These are phyloP conservation scores for Castor canadensis DNA, from an alignment of 2,113 vertebrate genomes.

Conservation along the genomic window DNA sequence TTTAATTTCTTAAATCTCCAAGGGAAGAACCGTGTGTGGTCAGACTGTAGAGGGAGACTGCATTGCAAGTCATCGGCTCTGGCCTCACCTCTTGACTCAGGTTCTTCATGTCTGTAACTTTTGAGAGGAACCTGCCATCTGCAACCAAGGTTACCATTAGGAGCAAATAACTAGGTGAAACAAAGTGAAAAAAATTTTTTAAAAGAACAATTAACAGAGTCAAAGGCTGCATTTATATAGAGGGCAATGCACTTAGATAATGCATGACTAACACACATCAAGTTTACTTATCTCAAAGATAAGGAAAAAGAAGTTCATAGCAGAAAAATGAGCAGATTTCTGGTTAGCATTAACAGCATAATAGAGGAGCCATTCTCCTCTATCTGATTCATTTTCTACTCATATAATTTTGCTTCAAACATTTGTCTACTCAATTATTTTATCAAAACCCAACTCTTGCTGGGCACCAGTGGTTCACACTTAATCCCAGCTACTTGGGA, in stretches of 20 bases:
- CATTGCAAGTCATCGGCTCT: not conserved
- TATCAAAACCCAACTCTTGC: not conserved
- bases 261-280: not conserved
- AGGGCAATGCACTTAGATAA: not conserved
- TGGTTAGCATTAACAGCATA: not conserved
- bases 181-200: not conserved
- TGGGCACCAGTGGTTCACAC: no score
- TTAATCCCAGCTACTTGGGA: no score
- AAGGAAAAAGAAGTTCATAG: not conserved
- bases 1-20: not conserved
- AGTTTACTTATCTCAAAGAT: not conserved
- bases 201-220: not conserved
- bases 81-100: not conserved
- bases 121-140: not conserved
- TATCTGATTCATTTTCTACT: not conserved
- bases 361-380: not conserved
- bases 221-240: not conserved
- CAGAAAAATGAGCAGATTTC: not conserved
- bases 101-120: not conserved
- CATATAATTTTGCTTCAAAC: not conserved
- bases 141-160: not conserved
- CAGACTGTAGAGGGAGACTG: not conserved
- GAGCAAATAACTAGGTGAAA: not conserved
- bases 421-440: not conserved
- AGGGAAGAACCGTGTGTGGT: not conserved